phyloP scores from a whole-genome alignment of 2,888 invertebrate genomes.

The Chrysolina haemoptera region DNA sequence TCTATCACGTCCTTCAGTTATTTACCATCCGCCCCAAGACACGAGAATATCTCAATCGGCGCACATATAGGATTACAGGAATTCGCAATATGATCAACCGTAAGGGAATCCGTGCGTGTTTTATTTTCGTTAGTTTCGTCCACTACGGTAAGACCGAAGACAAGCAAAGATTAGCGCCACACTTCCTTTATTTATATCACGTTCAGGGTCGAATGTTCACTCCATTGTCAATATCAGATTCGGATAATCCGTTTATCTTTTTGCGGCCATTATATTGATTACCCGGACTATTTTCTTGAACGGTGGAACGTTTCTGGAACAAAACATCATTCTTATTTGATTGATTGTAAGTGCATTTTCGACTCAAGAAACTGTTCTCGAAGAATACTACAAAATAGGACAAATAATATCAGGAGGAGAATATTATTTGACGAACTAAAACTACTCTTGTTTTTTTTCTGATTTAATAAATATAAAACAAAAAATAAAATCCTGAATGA shows the following conservation, averaged over 20 bases:
- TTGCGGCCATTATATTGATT: constrained; percentile 53
- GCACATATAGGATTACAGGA: constrained; percentile 67
- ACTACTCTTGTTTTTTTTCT: no score
- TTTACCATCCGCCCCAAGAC: constrained; percentile 63
- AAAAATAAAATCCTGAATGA: no score
- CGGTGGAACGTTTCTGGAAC: constrained; percentile 10
- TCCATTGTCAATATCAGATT: constrained; percentile 66
- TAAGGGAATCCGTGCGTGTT: constrained; percentile 67
- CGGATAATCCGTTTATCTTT: constrained; percentile 57
- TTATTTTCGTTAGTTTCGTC: constrained; percentile 47
- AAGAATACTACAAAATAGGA: no score
- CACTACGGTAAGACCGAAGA: constrained; percentile 35
- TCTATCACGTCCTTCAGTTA: constrained; percentile 69
- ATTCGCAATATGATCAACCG: constrained; percentile 66
- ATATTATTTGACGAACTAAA: no score
- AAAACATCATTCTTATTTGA: not conserved
- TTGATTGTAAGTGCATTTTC: not conserved
- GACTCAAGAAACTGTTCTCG: no score
- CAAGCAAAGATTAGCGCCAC: constrained; percentile 55
- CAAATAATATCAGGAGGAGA: no score
- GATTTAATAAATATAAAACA: no score
- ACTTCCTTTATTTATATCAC: constrained; percentile 61
- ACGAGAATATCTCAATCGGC: constrained; percentile 64
- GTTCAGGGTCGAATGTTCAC: constrained; percentile 63
- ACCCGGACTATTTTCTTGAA: constrained; percentile 38